These are phyloP conservation scores for Lepisosteus oculatus DNA, from an alignment of 2,113 vertebrate species.

Conservation along the genomic window DNA sequence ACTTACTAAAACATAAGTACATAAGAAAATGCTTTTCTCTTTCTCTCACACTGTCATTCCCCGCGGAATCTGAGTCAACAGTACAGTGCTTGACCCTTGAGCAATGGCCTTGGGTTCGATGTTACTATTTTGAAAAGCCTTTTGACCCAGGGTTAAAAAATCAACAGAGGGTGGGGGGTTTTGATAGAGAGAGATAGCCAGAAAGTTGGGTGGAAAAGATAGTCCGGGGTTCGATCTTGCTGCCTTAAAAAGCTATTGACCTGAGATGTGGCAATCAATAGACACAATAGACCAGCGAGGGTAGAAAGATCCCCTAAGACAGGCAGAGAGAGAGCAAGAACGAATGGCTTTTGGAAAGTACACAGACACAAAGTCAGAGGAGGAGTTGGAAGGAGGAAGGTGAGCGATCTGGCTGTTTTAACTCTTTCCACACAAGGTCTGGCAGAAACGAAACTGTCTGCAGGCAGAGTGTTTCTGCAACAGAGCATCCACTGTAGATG, in stretches of 20 bases:
- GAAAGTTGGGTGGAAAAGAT: constrained; percentile 1
- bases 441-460: too few relatives aligned
- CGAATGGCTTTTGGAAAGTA: not conserved
- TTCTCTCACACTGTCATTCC: constrained; percentile 1
- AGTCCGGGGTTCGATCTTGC: constrained; percentile 30
- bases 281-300: constrained; percentile 25
- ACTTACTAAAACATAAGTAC: too few relatives aligned
- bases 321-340: not conserved
- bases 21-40: constrained; percentile 12
- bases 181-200: constrained; percentile 2
- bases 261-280: constrained; percentile 33
- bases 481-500: too few relatives aligned
- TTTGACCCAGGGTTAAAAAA: not conserved
- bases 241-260: constrained; percentile 46
- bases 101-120: too few relatives aligned
- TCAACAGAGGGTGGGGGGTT: not conserved
- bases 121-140: too few relatives aligned
- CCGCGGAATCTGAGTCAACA: too few relatives aligned
- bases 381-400: not conserved
- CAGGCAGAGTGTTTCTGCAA: too few relatives aligned
- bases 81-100: too few relatives aligned
- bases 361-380: not conserved
- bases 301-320: constrained; percentile 29
- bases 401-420: too few relatives aligned
- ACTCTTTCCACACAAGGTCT: too few relatives aligned